Evolutionary conservation across 2,888 invertebrate species (phyloP), one percentile per base, ranked within the genome.

Genomic region (Sarcophaga carnaria): DNA sequence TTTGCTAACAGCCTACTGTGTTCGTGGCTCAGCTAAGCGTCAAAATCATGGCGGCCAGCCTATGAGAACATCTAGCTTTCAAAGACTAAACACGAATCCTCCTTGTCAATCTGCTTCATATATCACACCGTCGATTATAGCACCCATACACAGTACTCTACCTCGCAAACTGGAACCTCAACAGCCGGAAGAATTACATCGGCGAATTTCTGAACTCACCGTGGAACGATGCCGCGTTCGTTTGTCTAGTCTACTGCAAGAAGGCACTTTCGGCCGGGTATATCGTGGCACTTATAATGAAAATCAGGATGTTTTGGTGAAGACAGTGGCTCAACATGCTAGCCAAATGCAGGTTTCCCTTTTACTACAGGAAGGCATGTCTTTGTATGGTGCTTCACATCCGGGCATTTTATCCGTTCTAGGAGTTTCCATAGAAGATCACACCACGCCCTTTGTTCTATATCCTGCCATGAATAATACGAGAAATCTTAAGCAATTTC

Each of bases 311-410:
- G 97, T 98, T 66, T 94, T 97, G 88, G 96, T 98, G 72, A 98
- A 98, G 94, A 97, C 98, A 79, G 97, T 98, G 64, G 98, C 98
- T 79, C 97, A 97, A 93, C 97, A 97, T 93, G 97, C 97, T 88
- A 97, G 97, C 90, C 97, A 96, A 94, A 96, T 96, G 87, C 97
- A 98, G 95, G 97, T 98, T 71, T 97, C 97, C 3, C 94, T 98
- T 95, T 96, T 94, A 96, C 97, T 98, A 92, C 95, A 95, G 93
- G 95, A 95, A 93, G 95, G 95, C 71, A 95, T 95, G 93, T 94
- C 95, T 93, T 93, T 95, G 66, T 95, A 95, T 89, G 95, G 95
- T 0, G 94, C 95, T 37, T 94, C 95, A 37, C 95, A 95, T 90
- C 95, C 98, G 79, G 95, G 97, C 88, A 96, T 98, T 78, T 95